These are phyloP conservation scores for Aradus depressus DNA, from an alignment of 2,888 invertebrate species.

Conservation along the genomic window DNA sequence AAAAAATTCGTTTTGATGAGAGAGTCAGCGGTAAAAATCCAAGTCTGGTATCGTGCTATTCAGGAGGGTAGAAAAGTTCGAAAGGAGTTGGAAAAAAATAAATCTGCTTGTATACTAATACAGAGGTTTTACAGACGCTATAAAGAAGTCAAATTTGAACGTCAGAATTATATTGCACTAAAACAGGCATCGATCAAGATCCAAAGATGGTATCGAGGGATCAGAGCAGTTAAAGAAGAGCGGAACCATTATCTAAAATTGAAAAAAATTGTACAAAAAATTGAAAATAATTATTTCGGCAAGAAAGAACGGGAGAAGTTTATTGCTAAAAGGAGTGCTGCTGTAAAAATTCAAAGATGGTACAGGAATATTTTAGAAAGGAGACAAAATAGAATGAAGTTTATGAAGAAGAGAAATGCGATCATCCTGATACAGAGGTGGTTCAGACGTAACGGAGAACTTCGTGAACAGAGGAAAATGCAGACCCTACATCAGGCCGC, in stretches of 20 bases:
- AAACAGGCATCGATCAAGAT: constrained; percentile 8
- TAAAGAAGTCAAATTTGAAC: too few species aligned
- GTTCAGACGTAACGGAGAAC: too few species aligned
- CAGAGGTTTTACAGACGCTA: too few species aligned
- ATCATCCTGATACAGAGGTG: constrained; percentile 11
- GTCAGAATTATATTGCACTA: neutral
- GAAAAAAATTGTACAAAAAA: neutral
- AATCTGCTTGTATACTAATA: too few species aligned
- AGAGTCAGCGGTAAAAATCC: constrained; percentile 2
- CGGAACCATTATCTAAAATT: neutral
- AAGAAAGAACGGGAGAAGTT: constrained; percentile 1
- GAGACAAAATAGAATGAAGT: neutral
- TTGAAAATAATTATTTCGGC: too few species aligned
- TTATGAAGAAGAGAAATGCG: neutral
- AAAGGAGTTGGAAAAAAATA: too few species aligned
- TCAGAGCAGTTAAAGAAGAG: neutral
- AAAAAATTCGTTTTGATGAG: constrained; percentile 2
- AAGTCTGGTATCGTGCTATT: neutral
- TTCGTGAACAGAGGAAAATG: too few species aligned
- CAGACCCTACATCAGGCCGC: constrained; percentile 3
- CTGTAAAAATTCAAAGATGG: constrained; percentile 14
- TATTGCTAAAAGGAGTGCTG: constrained; percentile 1
- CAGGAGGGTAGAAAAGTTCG: too few species aligned
- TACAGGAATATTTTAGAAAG: neutral
- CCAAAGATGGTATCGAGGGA: constrained; percentile 13